Evolutionary conservation across 2,113 vertebrate species (phyloP).

Genomic region (Callionymus lyra): DNA sequence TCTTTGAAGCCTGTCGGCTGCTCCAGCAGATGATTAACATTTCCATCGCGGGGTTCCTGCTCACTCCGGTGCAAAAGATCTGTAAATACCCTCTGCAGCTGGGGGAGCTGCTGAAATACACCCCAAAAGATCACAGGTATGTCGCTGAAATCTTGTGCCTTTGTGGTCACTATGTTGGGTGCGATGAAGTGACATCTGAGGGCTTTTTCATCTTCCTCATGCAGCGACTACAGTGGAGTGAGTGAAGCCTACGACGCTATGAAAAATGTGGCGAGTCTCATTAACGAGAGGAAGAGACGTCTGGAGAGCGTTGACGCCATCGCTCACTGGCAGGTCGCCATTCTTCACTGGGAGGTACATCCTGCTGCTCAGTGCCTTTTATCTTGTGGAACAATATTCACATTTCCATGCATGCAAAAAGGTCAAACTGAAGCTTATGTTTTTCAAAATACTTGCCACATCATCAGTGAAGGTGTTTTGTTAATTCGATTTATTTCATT

Average conservation of each 20-base stretch:
- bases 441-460: too few species aligned
- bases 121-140: slow-evolving; percentile 88
- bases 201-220: background rate
- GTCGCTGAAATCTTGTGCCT: background rate
- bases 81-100: slow-evolving; percentile 97
- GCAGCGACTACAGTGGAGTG: slow-evolving; percentile 81
- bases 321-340: slow-evolving; percentile 92
- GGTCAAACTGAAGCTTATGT: too few species aligned
- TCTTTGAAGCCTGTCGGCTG: slow-evolving; percentile 93
- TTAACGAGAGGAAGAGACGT: slow-evolving; percentile 91
- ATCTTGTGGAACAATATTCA: too few species aligned
- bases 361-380: too few species aligned
- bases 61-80: slow-evolving; percentile 95
- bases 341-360: slow-evolving; percentile 94
- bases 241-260: slow-evolving; percentile 87
- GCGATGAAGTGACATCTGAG: background rate
- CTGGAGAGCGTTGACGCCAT: slow-evolving; percentile 93
- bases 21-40: slow-evolving; percentile 98
- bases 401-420: too few species aligned
- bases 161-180: background rate
- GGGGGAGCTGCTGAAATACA: slow-evolving; percentile 93
- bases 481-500: too few species aligned
- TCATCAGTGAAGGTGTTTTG: too few species aligned
- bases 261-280: slow-evolving; percentile 94
- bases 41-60: slow-evolving; percentile 88